A percentile compares a stretch with the other conserved stretches of the same genome.
Conservation (phyloP, 2,797 vertebrate species). For the Hydrophis major region DNA sequence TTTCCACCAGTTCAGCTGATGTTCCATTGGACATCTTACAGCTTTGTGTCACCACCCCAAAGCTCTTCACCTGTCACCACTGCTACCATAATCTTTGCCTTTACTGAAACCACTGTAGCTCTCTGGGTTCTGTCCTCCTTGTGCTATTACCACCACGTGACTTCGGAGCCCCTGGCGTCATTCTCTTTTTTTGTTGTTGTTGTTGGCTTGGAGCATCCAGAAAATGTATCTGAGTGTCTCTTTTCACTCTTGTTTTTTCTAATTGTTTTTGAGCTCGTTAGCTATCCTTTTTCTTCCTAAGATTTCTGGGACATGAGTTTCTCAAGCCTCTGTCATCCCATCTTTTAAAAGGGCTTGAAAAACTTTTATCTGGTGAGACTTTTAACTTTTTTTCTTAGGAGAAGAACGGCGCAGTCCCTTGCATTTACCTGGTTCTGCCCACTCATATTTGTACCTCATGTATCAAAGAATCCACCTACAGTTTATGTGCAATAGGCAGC, state of each 20-base stretch:
- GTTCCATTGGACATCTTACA: neutral
- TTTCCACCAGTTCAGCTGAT: neutral
- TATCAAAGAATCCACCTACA: neutral
- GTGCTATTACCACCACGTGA: neutral
- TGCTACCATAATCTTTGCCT: neutral
- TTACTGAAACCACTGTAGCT: neutral
- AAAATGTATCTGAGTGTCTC: neutral
- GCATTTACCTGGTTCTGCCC: neutral
- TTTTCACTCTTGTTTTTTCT: neutral
- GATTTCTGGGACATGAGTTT: neutral
- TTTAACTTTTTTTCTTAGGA: neutral
- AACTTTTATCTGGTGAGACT: neutral
- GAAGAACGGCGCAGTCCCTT: neutral
- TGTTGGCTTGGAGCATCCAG: neutral
- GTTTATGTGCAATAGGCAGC: neutral
- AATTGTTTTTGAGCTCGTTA: neutral
- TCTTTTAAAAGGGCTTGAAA: neutral
- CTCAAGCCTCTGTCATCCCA: neutral
- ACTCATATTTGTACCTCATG: neutral
- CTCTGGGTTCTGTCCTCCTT: neutral
- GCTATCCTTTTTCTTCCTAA: neutral
- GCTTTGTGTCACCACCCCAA: neutral
- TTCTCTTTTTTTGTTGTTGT: neutral
- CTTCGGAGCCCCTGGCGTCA: neutral
- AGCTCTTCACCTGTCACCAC: neutral